Evolutionary conservation across 2,797 vertebrate species (phyloP), one percentile per base, ranked within the genome.

Genomic region (Parauchenoglanis ngamensis): DNA sequence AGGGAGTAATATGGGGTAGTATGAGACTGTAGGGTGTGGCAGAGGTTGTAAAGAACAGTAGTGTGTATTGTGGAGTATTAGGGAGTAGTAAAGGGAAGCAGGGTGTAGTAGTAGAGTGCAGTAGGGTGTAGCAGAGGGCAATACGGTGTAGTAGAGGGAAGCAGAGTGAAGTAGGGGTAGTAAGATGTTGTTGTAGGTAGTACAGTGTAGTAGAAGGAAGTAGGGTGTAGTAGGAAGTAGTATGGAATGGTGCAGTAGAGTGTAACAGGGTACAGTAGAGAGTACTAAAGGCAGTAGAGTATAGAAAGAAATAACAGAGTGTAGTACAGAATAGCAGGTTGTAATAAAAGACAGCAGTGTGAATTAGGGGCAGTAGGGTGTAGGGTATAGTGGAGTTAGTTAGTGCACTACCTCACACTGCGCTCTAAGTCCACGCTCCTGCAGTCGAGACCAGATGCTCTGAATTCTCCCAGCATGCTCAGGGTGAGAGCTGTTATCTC

Each of bases 401-500:
- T 94, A 65, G 7, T n/a, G 40, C 57, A 10, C 23, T 65, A 99
- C 98, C 97, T 98, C 97, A 46, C 98, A 99, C 94, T 97, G 97
- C 90, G 95, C 95, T 87, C 96, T 95, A 54, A 99, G 96, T 2
- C 98, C 98, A 67, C 97, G 93, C 94, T 99, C 98, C 94, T 98
- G 98, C 88, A 99, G 95, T 3, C 98, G 94, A 54, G 98, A 99
- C 98, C 98, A 99, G 94, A 99, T 98, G 94, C 98, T 99, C 94
- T 99, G 98, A 94, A 99, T 99, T 85, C 98, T 97, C 82, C 98
- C 98, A 0, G 98, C 98, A 19, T 99, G 98, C 94, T 99, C 98
- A 0, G 98, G 98, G 92, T 99, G 98, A 89, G 95, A 96, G 95
- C 97, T 99, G 95, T 98, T 99, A 94, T 99, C 97, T 0, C 98